Base-by-base conservation (phyloP, 2,888 invertebrate genomes). In the Caenorhabditis sinica region DNA sequence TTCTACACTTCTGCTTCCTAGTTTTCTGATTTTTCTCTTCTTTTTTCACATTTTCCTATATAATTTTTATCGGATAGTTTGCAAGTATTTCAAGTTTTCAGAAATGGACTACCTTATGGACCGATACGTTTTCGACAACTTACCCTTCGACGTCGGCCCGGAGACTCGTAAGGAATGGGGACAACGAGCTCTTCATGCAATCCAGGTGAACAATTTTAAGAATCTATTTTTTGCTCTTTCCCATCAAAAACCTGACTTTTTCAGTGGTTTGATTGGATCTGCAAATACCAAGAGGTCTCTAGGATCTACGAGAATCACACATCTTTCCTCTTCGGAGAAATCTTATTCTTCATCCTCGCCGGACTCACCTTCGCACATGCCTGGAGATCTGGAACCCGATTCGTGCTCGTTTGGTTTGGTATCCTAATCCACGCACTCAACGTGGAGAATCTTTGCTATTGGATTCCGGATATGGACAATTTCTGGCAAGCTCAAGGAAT, bases 401-500 rank as follows among this genome's bases (percentile, higher is more conserved):
- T 95, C 94, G 95, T 95, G 0, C 96, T 95, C 93, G 94, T 96
- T 72, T 96, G 96, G 96, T 89, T 96, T 23, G 95, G 94, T 0
- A 95, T 95, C 0, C 92, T 96, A n/a, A 93, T 96, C 2, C 96
- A 96, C 91, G 96, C 96, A 2, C 88, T 96, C 1, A 94, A 95
- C 0, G 95, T 95, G 36, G 96, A 96, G 93, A 94, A 95, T 88
- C 94, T 96, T 91, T 95, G 95, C 87, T 95, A 96, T 91, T 94
- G 94, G 85, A 90, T 95, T 25, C 95, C 96, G 0, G 95, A 96
- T 84, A 95, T 95, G 83, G 96, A 96, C 93, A 96, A 96, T 93
- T 96, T 96, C 93, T 96, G 96, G 96, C 96, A 96, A 92, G 95
- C 96, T 0, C 81, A 92, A 84, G 92, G 92, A 1, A 95, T 95